Evolutionary conservation across 2,888 invertebrate genomes (phyloP).

Genomic region (Carcina quercana): DNA sequence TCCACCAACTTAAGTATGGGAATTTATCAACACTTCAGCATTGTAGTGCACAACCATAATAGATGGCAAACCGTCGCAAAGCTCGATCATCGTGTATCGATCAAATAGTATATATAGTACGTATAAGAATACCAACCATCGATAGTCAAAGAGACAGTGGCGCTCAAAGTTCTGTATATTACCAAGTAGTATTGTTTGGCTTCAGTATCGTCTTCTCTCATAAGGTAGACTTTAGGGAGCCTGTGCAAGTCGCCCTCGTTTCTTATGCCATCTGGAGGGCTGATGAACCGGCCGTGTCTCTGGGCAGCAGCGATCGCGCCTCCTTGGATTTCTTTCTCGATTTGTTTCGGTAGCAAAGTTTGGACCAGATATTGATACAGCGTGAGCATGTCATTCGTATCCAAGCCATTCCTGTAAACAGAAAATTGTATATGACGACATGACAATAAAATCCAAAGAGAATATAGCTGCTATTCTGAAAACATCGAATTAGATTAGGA

Average conservation of each 20-base stretch:
- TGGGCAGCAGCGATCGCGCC: conserved; percentile 74
- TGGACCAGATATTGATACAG: conserved; percentile 90
- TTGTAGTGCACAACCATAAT: too few species aligned
- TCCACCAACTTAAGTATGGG: too few species aligned
- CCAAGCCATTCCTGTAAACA: conserved; percentile 93
- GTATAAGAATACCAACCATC: conserved; percentile 81
- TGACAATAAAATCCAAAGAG: too few species aligned
- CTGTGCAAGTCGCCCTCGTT: conserved; percentile 70
- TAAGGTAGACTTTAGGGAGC: conserved; percentile 81
- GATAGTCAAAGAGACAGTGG: conserved; percentile 89
- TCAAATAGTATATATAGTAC: too few species aligned
- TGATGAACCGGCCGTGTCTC: conserved; percentile 61
- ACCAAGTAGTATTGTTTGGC: conserved; percentile 82
- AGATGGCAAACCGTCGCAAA: too few species aligned
- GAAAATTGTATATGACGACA: too few species aligned
- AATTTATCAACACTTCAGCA: too few species aligned
- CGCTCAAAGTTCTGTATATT: conserved; percentile 89
- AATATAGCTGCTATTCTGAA: too few species aligned
- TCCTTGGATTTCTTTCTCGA: conserved; percentile 81
- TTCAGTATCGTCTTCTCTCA: conserved; percentile 68
- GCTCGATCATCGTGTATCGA: too few species aligned
- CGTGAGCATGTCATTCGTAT: conserved; percentile 89
- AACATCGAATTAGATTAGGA: too few species aligned
- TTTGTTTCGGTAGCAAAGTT: conserved; percentile 85
- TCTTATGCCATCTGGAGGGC: conserved; percentile 57